A percentile compares a stretch with the other conserved stretches of the same genome.
These are phyloP conservation scores for Mohoua ochrocephala DNA, from an alignment of 2,113 vertebrate genomes.

Conservation along the genomic window DNA sequence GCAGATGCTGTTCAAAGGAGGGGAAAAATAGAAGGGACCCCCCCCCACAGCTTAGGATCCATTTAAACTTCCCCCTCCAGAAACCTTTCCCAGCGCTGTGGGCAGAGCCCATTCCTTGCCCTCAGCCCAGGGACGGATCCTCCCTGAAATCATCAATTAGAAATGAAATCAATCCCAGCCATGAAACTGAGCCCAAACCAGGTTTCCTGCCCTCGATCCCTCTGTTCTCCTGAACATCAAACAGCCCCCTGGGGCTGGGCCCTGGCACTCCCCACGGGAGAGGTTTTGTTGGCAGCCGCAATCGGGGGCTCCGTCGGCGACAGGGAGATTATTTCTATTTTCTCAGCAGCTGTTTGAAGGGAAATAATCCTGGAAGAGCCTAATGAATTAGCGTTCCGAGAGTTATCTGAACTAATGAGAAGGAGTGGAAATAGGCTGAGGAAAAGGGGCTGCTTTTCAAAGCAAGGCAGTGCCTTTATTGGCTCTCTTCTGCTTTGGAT, in stretches of 20 bases:
- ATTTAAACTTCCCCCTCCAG: neutral
- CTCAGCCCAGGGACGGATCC: neutral
- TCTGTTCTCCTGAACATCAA: neutral
- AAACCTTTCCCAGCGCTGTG: neutral
- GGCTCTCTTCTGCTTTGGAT: slow-evolving; percentile 9
- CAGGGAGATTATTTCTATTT: slow-evolving; percentile 38
- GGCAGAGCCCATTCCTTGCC: neutral
- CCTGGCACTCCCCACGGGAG: neutral
- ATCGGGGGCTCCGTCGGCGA: neutral
- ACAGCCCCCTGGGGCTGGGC: neutral
- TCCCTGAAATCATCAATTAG: neutral
- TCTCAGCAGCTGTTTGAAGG: slow-evolving; percentile 47
- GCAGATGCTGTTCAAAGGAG: neutral
- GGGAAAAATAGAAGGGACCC: accelerated
- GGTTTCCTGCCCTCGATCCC: neutral
- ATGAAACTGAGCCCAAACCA: neutral
- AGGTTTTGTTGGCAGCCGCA: neutral
- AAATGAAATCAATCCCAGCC: neutral
- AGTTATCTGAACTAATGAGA: slow-evolving; percentile 53
- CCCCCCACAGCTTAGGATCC: neutral
- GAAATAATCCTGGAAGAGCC: slow-evolving; percentile 45
- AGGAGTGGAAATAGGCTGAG: slow-evolving; percentile 21
- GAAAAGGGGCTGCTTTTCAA: slow-evolving; percentile 30
- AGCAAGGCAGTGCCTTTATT: slow-evolving; percentile 3
- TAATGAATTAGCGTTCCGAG: slow-evolving; percentile 37